phyloP scores from a whole-genome alignment of 2,888 invertebrate genomes.

The Drosophila greeni region DNA sequence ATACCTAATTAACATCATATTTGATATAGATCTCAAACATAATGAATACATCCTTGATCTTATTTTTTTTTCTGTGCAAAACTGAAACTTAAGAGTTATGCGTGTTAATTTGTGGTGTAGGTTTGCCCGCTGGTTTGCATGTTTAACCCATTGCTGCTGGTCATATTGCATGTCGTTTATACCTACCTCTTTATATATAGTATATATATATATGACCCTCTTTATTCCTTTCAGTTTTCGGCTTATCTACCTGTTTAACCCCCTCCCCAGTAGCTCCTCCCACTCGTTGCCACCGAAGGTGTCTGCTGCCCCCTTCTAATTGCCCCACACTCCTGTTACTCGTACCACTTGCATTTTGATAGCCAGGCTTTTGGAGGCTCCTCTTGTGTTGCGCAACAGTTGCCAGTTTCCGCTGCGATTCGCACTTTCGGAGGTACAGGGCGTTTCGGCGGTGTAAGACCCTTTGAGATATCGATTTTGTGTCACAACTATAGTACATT shows the following conservation, averaged over 20 bases:
- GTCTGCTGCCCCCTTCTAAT: constrained; percentile 16
- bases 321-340: constrained; percentile 2
- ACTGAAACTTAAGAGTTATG: constrained; percentile 22
- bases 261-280: constrained; percentile 9
- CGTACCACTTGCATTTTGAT: constrained; percentile 20
- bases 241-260: constrained; percentile 25
- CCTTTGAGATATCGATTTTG: constrained; percentile 21
- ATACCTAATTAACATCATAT: not conserved
- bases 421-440: constrained; percentile 10
- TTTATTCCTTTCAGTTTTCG: constrained; percentile 26
- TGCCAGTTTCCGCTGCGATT: constrained; percentile 16
- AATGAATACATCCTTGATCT: not conserved
- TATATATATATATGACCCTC: constrained; percentile 1
- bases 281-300: constrained; percentile 1
- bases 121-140: constrained; percentile 66
- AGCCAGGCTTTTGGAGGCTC: constrained; percentile 8
- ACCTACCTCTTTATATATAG: not conserved
- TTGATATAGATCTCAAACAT: not conserved
- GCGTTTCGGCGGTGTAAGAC: constrained; percentile 19
- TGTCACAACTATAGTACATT: not conserved
- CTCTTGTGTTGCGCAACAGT: constrained; percentile 42
- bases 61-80: constrained; percentile 14
- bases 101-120: constrained; percentile 55
- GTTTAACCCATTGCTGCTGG: constrained; percentile 37
- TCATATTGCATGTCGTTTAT: constrained; percentile 39